Percentiles rank a stretch among this genome's conserved stretches.
phyloP scores from a whole-genome alignment of 2,113 vertebrate genomes.

The Miniopterus natalensis region DNA sequence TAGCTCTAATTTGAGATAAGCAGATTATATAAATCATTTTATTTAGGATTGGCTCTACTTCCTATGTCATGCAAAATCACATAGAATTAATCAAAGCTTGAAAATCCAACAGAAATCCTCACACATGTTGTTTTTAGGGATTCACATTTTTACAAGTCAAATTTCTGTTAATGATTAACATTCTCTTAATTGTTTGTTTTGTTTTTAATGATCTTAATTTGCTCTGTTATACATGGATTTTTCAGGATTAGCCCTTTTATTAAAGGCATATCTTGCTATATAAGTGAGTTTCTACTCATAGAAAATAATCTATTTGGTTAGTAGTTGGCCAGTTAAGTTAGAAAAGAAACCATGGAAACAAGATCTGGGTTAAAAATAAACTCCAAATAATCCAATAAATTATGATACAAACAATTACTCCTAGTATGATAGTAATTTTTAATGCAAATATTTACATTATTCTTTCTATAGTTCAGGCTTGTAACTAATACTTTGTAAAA shows the following conservation, averaged over 20 bases:
- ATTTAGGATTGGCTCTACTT: background rate
- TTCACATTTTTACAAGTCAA: background rate
- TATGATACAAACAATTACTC: background rate
- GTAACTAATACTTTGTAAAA: constrained; percentile 35
- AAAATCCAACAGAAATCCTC: constrained; percentile 23
- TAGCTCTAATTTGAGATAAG: constrained; percentile 22
- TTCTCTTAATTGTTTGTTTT: constrained; percentile 17
- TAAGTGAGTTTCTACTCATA: background rate
- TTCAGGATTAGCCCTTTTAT: background rate
- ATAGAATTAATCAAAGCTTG: background rate
- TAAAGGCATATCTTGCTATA: background rate
- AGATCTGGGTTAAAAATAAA: background rate
- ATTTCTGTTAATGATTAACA: background rate
- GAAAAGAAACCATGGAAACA: background rate
- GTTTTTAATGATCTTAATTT: background rate
- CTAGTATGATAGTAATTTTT: background rate
- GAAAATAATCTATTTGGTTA: background rate
- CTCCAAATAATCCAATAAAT: background rate
- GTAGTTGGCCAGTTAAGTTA: background rate
- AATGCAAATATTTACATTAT: background rate
- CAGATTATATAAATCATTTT: background rate
- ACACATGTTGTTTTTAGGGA: background rate
- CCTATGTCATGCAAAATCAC: background rate
- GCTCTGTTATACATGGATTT: background rate
- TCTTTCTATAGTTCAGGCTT: background rate